Conservation (phyloP, 1,140 invertebrate species). For the Anthonomus grandis region DNA sequence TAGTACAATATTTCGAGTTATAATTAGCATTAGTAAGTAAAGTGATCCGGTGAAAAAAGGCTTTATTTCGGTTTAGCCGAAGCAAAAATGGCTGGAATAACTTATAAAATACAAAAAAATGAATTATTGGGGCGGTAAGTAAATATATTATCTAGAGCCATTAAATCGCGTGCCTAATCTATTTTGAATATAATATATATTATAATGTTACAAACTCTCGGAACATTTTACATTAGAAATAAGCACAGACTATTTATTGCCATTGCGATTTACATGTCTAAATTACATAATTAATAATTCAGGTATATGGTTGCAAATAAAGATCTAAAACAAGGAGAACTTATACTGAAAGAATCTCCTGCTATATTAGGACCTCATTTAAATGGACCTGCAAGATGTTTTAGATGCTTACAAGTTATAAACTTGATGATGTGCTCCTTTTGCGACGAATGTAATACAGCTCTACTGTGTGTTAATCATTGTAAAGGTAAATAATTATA, state of each 20-base stretch:
- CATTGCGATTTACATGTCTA: too few species aligned
- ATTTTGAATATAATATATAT: too few species aligned
- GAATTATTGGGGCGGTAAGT: conserved; percentile 22
- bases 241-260: too few species aligned
- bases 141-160: too few species aligned
- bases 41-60: too few species aligned
- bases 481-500: conserved; percentile 48
- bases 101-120: conserved; percentile 15
- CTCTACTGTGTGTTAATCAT: conserved; percentile 56
- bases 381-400: conserved; percentile 32
- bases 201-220: too few species aligned
- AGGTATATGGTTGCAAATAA: conserved; percentile 65
- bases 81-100: conserved; percentile 10
- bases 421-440: conserved; percentile 15
- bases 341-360: conserved; percentile 70
- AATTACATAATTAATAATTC: neutral
- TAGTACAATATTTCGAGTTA: conserved; percentile 4
- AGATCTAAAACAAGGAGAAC: conserved; percentile 68
- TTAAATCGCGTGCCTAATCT: too few species aligned
- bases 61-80: too few species aligned
- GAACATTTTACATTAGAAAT: too few species aligned
- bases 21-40: neutral
- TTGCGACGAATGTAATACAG: conserved; percentile 18
- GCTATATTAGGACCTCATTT: conserved; percentile 66
- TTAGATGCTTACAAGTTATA: conserved; percentile 18